Evolutionary conservation across 1,140 invertebrate species (phyloP).

Genomic region (Macrosteles quadrilineatus): DNA sequence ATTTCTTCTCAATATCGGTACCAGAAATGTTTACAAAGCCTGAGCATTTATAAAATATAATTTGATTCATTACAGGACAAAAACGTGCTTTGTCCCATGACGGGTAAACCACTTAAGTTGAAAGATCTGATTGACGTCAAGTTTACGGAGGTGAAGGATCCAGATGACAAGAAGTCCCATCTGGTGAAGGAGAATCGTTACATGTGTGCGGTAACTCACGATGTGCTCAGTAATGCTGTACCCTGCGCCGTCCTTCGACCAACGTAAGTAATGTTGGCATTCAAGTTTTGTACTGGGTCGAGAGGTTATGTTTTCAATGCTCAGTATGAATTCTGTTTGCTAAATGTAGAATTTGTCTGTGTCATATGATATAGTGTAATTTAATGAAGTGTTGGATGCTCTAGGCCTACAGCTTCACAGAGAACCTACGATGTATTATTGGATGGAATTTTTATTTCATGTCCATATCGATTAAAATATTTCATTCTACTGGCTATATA

Average conservation of each 20-base stretch:
- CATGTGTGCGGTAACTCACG: constrained; percentile 97
- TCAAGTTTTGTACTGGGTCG: neutral
- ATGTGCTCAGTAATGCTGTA: constrained; percentile 92
- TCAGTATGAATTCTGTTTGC: neutral
- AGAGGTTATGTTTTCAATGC: neutral
- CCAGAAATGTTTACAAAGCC: too few species aligned
- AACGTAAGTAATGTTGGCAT: constrained; percentile 64
- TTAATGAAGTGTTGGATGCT: neutral
- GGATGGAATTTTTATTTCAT: neutral
- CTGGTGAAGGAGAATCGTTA: constrained; percentile 87
- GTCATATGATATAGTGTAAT: neutral
- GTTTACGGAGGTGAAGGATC: constrained; percentile 88
- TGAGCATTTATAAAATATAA: too few species aligned
- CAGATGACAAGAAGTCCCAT: constrained; percentile 77
- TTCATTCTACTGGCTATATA: too few species aligned
- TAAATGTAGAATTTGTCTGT: constrained; percentile 38
- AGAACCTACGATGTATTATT: neutral
- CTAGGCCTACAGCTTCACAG: neutral
- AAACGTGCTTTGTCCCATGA: constrained; percentile 93
- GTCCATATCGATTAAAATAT: too few species aligned
- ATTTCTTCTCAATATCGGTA: too few species aligned
- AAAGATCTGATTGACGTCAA: constrained; percentile 95
- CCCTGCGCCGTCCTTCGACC: constrained; percentile 90
- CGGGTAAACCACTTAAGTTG: constrained; percentile 81
- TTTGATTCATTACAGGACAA: too few species aligned